Evolutionary conservation across 2,113 vertebrate genomes (phyloP).

Genomic region (Paradoxurus hermaphroditus): DNA sequence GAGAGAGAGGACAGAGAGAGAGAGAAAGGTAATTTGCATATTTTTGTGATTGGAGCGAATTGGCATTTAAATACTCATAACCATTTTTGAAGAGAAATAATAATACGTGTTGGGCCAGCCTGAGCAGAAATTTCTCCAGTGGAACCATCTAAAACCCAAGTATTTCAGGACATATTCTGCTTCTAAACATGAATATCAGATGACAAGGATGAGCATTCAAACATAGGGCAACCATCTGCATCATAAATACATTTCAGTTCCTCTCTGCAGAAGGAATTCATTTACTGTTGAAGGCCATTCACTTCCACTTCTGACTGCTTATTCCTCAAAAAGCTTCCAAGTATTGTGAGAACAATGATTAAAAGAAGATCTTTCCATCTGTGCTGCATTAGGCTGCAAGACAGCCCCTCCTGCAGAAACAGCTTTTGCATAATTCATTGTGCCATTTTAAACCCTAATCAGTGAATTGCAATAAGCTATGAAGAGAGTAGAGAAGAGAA

Average conservation of each 20-base stretch:
- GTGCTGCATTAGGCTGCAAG: conserved; percentile 69
- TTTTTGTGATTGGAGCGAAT: conserved; percentile 63
- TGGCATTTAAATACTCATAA: conserved; percentile 57
- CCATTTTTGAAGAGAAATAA: conserved; percentile 44
- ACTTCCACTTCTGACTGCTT: conserved; percentile 74
- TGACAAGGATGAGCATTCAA: conserved; percentile 57
- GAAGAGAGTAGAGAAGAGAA: background rate
- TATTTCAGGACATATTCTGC: conserved; percentile 53
- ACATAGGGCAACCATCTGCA: conserved; percentile 65
- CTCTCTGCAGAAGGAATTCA: conserved; percentile 70
- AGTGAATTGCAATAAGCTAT: conserved; percentile 42
- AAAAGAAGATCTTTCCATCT: conserved; percentile 74
- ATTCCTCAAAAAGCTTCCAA: conserved; percentile 74
- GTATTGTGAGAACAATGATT: conserved; percentile 70
- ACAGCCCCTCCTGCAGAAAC: conserved; percentile 42
- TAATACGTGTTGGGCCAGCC: conserved; percentile 19
- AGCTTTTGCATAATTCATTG: conserved; percentile 75
- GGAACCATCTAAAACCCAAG: conserved; percentile 47
- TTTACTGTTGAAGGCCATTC: conserved; percentile 70
- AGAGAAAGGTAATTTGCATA: conserved; percentile 60
- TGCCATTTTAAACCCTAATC: conserved; percentile 69
- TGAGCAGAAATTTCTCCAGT: conserved; percentile 56
- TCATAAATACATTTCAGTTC: conserved; percentile 69
- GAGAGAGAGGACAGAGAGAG: too few relatives aligned
- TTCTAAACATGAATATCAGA: conserved; percentile 44